These are phyloP conservation scores for Agriotes lineatus DNA, from an alignment of 2,888 invertebrate species.

Conservation along the genomic window DNA sequence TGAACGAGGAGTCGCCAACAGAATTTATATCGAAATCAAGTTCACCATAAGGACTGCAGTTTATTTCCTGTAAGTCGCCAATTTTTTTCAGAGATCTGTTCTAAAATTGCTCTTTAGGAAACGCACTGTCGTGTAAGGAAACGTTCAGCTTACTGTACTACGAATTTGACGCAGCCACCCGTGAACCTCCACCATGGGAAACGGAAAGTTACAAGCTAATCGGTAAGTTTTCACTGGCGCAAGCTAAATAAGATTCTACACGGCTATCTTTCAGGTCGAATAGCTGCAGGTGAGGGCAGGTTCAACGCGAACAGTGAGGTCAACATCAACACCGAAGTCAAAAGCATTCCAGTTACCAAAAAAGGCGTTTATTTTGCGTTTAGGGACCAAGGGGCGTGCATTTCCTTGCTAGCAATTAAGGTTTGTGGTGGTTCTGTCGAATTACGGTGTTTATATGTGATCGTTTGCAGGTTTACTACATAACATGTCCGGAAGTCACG, in stretches of 20 bases:
- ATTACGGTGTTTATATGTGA: too few species aligned
- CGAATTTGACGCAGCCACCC: constrained; percentile 93
- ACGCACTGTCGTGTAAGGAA: constrained; percentile 95
- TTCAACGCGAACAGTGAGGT: constrained; percentile 94
- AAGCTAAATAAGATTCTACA: too few species aligned
- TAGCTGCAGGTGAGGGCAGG: constrained; percentile 94
- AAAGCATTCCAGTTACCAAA: constrained; percentile 93
- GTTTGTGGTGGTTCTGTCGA: constrained; percentile 60
- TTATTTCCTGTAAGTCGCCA: constrained; percentile 88
- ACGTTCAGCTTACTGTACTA: constrained; percentile 96
- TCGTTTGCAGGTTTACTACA: constrained; percentile 87
- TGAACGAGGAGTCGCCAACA: constrained; percentile 90
- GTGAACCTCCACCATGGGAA: constrained; percentile 95
- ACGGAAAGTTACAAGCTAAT: constrained; percentile 94
- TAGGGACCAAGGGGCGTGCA: constrained; percentile 97
- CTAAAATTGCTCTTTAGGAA: constrained; percentile 69
- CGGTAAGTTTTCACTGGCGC: too few species aligned
- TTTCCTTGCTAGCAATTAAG: constrained; percentile 93
- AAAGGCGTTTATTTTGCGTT: constrained; percentile 98
- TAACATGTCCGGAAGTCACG: constrained; percentile 94
- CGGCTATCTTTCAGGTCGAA: constrained; percentile 72
- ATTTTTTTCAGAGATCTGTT: too few species aligned
- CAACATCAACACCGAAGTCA: constrained; percentile 92
- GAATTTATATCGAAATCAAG: constrained; percentile 96
- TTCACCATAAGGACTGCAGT: constrained; percentile 98